Conservation (phyloP, 2,113 vertebrate species). For the Hiodon tergisus region DNA sequence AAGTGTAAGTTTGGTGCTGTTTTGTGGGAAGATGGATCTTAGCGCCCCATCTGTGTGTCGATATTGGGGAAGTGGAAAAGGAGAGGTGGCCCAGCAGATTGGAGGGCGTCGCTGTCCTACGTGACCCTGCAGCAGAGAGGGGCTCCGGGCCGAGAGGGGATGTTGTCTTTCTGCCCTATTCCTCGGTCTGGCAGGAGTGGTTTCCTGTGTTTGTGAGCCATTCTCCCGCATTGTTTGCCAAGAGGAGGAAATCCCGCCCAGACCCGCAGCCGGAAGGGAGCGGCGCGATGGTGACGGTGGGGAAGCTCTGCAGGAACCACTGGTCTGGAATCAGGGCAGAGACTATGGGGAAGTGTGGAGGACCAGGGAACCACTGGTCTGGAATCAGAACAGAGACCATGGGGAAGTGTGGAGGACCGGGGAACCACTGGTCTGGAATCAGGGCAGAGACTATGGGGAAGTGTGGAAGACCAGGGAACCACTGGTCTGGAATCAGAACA, state of each 20-base stretch:
- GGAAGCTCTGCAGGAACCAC: background rate
- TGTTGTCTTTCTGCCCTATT: slow-evolving; percentile 24
- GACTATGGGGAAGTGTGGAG: background rate
- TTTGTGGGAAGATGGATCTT: too few species aligned
- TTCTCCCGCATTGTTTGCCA: slow-evolving; percentile 61
- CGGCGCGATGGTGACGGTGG: background rate
- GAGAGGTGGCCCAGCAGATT: too few species aligned
- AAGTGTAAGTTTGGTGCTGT: too few species aligned
- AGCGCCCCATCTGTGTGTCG: too few species aligned
- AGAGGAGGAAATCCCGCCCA: slow-evolving; percentile 48
- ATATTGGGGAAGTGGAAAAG: too few species aligned
- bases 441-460: background rate
- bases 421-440: background rate
- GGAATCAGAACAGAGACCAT: background rate
- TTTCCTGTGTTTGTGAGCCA: slow-evolving; percentile 71
- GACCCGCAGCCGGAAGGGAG: background rate
- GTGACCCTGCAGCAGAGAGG: background rate
- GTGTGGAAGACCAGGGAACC: background rate
- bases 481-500: background rate
- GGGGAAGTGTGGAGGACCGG: background rate
- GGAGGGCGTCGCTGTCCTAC: too few species aligned
- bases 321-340: background rate
- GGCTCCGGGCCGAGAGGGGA: background rate
- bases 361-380: background rate
- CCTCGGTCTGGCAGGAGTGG: slow-evolving; percentile 36